Evolutionary conservation across 2,113 vertebrate genomes (phyloP).

Genomic region (Eublepharis macularius): DNA sequence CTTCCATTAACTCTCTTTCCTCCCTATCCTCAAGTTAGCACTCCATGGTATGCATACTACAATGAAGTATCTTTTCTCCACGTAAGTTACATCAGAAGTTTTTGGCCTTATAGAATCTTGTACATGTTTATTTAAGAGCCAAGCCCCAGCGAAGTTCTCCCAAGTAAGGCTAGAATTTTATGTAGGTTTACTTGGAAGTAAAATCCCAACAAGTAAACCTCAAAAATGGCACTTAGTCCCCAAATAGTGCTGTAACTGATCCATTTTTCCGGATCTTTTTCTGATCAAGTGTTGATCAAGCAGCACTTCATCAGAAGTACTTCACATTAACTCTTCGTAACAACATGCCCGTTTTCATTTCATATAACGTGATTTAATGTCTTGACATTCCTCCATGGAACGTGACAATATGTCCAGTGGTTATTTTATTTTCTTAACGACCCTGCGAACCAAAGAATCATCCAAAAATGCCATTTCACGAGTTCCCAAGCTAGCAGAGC

Average conservation of each 20-base stretch:
- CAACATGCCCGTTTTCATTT: neutral
- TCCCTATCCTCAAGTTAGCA: neutral
- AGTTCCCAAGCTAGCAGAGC: neutral
- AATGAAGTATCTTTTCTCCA: neutral
- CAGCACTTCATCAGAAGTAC: no score
- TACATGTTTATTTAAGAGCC: no score
- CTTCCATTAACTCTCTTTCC: no score
- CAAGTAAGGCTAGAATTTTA: no score
- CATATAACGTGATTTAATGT: neutral
- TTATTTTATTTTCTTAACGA: neutral
- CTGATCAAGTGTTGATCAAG: no score
- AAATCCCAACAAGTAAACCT: neutral
- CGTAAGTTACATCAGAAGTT: neutral
- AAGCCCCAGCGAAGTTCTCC: no score
- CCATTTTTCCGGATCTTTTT: neutral
- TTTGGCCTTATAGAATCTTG: neutral
- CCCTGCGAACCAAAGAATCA: neutral
- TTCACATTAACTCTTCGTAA: neutral
- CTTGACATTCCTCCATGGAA: neutral
- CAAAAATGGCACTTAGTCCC: no score
- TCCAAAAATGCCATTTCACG: no score
- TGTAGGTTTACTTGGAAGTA: neutral
- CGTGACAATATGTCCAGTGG: no score
- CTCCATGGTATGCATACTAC: neutral
- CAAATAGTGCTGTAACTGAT: no score